Evolutionary conservation across 1,140 invertebrate genomes (phyloP).

Genomic region (Hylaeus anthracinus): DNA sequence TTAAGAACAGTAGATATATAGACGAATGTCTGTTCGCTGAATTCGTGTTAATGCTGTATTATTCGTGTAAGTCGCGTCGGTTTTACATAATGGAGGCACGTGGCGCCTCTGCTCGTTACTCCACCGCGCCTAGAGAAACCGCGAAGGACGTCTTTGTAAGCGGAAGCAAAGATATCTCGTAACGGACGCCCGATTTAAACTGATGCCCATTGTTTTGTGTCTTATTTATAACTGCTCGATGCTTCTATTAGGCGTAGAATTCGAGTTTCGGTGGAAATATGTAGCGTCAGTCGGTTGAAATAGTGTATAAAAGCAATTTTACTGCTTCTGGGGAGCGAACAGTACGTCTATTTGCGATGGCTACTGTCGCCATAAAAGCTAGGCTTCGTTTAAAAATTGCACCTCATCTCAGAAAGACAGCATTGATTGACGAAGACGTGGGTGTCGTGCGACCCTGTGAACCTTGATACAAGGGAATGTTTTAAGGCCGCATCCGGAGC

Average conservation of each 20-base stretch:
- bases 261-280: no score
- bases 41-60: slow-evolving; percentile 30
- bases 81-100: slow-evolving; percentile 29
- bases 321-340: no score
- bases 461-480: no score
- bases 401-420: no score
- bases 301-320: no score
- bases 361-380: no score
- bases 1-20: background rate
- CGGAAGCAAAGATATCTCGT: background rate
- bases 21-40: background rate
- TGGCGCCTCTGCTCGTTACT: slow-evolving; percentile 12
- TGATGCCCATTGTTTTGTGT: background rate
- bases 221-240: background rate
- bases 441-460: no score
- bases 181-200: slow-evolving; percentile 8
- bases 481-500: no score
- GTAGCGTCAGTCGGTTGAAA: no score
- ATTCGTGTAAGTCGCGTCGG: slow-evolving; percentile 17
- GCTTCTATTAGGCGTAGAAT: background rate
- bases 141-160: slow-evolving; percentile 23
- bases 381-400: no score
- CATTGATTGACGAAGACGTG: no score
- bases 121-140: slow-evolving; percentile 26
- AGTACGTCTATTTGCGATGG: no score